A percentile compares a stretch with the other conserved stretches of the same genome.
phyloP scores from a whole-genome alignment of 2,888 invertebrate species.

The Calliphora vomitoria region DNA sequence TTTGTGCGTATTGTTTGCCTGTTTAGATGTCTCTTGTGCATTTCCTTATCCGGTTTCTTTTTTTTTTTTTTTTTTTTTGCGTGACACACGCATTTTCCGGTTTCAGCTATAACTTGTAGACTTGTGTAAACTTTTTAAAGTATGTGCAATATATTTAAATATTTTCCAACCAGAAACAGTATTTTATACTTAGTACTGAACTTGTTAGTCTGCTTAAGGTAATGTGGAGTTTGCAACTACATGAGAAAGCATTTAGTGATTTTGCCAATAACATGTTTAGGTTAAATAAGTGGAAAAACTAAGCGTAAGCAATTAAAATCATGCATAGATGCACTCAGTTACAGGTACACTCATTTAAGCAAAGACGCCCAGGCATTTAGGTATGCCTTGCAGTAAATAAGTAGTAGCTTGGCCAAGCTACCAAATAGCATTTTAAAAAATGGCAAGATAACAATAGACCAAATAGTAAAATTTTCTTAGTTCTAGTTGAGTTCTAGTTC shows the following conservation, averaged over 20 bases:
- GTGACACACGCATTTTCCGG: conserved; percentile 68
- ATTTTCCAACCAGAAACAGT: background rate
- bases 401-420: background rate
- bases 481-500: background rate
- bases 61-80: conserved; percentile 1
- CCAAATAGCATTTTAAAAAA: too few relatives aligned
- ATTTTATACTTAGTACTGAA: conserved; percentile 13
- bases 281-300: conserved; percentile 67
- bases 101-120: conserved; percentile 42
- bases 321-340: background rate
- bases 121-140: conserved; percentile 32
- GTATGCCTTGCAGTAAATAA: background rate
- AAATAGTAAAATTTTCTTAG: background rate
- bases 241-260: conserved; percentile 44
- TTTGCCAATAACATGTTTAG: conserved; percentile 55
- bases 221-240: conserved; percentile 43
- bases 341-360: background rate
- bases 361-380: background rate
- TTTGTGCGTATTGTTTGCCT: conserved; percentile 36
- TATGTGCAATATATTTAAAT: conserved; percentile 4
- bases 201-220: conserved; percentile 35
- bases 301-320: conserved; percentile 62
- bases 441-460: too few relatives aligned
- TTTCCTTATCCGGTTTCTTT: conserved; percentile 51
- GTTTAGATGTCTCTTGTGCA: conserved; percentile 57